A percentile compares a stretch with the other conserved stretches of the same genome.
Evolutionary conservation across 2,797 vertebrate species (phyloP).

Genomic region (Myiothlypis coronata): DNA sequence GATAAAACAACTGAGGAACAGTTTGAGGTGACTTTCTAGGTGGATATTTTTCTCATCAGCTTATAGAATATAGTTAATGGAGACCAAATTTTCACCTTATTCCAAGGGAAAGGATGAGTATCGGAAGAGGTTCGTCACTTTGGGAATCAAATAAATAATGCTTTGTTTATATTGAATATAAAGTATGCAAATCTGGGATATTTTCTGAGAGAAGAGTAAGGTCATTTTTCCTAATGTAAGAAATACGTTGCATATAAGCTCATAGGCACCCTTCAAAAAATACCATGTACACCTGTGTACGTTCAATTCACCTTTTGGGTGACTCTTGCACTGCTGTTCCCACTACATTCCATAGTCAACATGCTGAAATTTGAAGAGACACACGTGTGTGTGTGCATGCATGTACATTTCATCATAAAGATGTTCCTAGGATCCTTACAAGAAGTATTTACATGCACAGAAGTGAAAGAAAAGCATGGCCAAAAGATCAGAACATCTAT

Average conservation of each 20-base stretch:
- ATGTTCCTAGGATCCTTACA: not conserved
- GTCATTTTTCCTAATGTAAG: not conserved
- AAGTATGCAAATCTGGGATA: not conserved
- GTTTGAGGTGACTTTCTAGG: not conserved
- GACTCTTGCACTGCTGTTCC: not conserved
- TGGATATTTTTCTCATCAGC: not conserved
- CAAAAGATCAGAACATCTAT: not conserved
- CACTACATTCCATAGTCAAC: not conserved
- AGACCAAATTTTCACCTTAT: not conserved
- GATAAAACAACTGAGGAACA: not conserved
- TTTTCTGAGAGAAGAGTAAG: not conserved
- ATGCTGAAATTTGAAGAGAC: not conserved
- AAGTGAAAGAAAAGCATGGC: not conserved
- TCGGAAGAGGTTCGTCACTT: not conserved
- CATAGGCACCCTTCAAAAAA: not conserved
- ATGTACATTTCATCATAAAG: not conserved
- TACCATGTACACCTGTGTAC: accelerated
- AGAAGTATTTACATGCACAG: not conserved
- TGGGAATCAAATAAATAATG: not conserved
- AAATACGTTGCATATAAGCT: not conserved
- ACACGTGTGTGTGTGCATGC: accelerated
- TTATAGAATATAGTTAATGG: not conserved
- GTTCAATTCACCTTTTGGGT: not conserved
- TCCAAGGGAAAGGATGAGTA: not conserved
- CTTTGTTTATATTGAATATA: not conserved